phyloP scores from a whole-genome alignment of 2,113 vertebrate genomes.

The Cyprinodon brontotheroides region DNA sequence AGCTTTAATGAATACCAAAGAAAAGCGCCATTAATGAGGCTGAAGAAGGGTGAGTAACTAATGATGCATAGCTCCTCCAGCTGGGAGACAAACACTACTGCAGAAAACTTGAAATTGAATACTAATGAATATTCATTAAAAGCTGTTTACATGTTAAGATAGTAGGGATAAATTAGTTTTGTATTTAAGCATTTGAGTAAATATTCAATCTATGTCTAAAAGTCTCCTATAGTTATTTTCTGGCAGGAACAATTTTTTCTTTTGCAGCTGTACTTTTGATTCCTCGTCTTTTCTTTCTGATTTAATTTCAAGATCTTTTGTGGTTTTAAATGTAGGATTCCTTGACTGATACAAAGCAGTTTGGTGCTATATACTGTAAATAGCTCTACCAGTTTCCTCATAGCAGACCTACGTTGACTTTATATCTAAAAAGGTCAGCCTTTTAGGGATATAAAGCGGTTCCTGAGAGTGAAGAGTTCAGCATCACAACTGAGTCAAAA shows the following conservation, averaged over 20 bases:
- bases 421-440: no score
- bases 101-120: conserved; percentile 3
- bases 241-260: background rate
- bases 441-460: no score
- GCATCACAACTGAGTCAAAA: no score
- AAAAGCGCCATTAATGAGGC: conserved; percentile 17
- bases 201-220: conserved; percentile 1
- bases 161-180: conserved; percentile 15
- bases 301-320: background rate
- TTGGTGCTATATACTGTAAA: no score
- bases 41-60: conserved; percentile 20
- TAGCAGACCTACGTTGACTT: no score
- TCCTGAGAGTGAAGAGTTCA: no score
- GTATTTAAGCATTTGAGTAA: background rate
- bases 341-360: no score
- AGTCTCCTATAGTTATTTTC: background rate
- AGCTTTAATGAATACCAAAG: conserved; percentile 21
- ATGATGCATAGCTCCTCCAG: conserved; percentile 36
- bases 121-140: conserved; percentile 50
- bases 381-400: no score
- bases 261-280: background rate
- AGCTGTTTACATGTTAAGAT: conserved; percentile 29
- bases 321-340: background rate
- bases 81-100: conserved; percentile 12
- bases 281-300: background rate